Evolutionary conservation across 2,888 invertebrate genomes (phyloP).

Genomic region (Cotesia congregata): DNA sequence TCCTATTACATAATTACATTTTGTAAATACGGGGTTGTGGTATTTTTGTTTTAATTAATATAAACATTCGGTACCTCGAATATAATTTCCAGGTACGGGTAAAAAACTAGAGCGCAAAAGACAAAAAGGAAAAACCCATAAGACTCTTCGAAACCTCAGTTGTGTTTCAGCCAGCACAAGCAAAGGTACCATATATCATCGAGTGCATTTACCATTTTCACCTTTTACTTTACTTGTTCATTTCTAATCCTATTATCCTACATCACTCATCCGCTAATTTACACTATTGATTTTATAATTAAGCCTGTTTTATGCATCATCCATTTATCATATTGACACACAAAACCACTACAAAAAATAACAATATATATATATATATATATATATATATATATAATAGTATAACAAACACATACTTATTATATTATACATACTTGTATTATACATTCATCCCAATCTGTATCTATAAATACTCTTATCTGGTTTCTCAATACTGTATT

Average conservation of each 20-base stretch:
- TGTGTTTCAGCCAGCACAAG: slow-evolving; percentile 73
- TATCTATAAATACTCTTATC: slow-evolving; percentile 7
- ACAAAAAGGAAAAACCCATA: slow-evolving; percentile 73
- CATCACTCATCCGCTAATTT: slow-evolving; percentile 22
- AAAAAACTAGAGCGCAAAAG: slow-evolving; percentile 71
- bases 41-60: slow-evolving; percentile 26
- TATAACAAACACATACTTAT: background rate
- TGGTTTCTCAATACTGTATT: background rate
- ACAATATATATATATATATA: background rate
- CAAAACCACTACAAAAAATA: slow-evolving; percentile 1
- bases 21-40: slow-evolving; percentile 31
- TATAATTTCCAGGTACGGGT: slow-evolving; percentile 69
- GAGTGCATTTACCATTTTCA: slow-evolving; percentile 58
- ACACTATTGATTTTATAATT: slow-evolving; percentile 7
- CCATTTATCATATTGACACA: background rate
- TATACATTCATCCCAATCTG: background rate
- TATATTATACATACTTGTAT: background rate
- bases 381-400: background rate
- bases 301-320: background rate
- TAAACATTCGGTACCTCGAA: slow-evolving; percentile 52
- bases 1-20: slow-evolving; percentile 19
- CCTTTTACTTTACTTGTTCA: slow-evolving; percentile 42
- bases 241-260: slow-evolving; percentile 26
- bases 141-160: slow-evolving; percentile 77
- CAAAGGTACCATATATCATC: slow-evolving; percentile 72